phyloP scores from a whole-genome alignment of 2,888 invertebrate species.

The Calliphora vomitoria region DNA sequence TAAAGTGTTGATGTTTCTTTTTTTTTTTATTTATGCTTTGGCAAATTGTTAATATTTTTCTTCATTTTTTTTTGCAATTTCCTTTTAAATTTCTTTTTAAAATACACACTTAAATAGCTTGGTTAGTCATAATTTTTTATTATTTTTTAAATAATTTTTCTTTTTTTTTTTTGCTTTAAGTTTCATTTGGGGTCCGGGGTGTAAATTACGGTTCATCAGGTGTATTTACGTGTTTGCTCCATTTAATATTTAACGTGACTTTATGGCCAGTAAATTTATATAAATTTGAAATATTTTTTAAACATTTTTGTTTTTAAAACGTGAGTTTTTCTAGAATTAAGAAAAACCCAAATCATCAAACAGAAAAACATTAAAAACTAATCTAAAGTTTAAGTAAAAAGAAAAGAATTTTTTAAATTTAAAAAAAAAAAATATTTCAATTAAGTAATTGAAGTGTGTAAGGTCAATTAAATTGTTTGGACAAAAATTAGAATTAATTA shows the following conservation, averaged over 20 bases:
- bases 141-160: constrained; percentile 22
- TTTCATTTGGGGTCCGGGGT: constrained; percentile 63
- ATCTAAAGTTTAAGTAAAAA: not conserved
- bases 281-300: constrained; percentile 21
- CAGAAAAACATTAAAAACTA: not conserved
- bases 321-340: constrained; percentile 10
- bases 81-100: constrained; percentile 45
- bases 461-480: constrained; percentile 58
- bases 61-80: constrained; percentile 38
- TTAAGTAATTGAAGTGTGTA: constrained; percentile 38
- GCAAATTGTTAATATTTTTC: constrained; percentile 58
- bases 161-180: constrained; percentile 21
- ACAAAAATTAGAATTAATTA: constrained; percentile 58
- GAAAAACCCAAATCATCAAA: not conserved
- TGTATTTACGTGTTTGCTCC: constrained; percentile 72
- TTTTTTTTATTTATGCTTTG: constrained; percentile 29
- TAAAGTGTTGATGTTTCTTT: constrained; percentile 55
- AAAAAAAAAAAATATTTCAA: not conserved
- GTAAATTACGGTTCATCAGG: constrained; percentile 71
- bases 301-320: constrained; percentile 27
- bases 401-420: not conserved
- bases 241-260: constrained; percentile 74
- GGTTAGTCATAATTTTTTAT: constrained; percentile 9
- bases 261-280: constrained; percentile 26
- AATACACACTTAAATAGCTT: constrained; percentile 20